Evolutionary conservation across 53 echinoderm and acorn worm genomes (phyloP), one percentile per base, ranked within the genome.

Genomic region (Paelopatides confundens): DNA sequence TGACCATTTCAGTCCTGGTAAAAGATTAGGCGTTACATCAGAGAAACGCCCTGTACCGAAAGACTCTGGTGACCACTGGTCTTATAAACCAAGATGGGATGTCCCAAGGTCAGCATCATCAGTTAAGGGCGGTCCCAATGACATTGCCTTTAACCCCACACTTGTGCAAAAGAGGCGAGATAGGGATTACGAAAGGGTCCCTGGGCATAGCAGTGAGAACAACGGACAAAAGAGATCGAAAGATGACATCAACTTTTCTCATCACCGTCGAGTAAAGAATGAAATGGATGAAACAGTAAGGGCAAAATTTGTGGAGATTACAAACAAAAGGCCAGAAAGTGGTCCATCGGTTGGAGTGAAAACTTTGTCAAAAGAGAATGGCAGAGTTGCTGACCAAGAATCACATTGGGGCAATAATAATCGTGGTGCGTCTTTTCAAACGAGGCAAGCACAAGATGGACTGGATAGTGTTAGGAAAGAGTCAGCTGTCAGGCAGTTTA

Each of bases 171-270:
- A 79, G 30, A 50, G 79, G 28, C 79, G 35, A 1, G 50, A 79
- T 48, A 31, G 79, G 51, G 79, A 79, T 53, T 79, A 79, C 17
- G 79, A 79, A 47, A 34, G 53, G 30, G 33, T 79, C 33, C 35
- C 79, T 28, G 79, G 79, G 14, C 43, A 29, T 18, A 24, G 24
- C 21, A 21, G 48, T 3, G 79, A 79, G 30, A 79, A 34, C 53
- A 34, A 21, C 18, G 31, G 27, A 10, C 54, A 29, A 13, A 53
- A 33, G 7, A 79, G 79, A 48, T 50, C 50, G 11, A 79, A 51
- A 17, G 79, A 79, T 79, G 79, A 79, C 32, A 13, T 79, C 15
- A 79, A 31, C 54, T 52, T 79, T 53, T 0, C 29, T 32, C 68
- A 67, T 27, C 30, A 31, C 18, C 24, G 30, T 15, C 32, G 7